Percentiles rank a stretch among this genome's conserved stretches.
Conservation (phyloP, 2,113 vertebrate genomes). For the Ciconia boyciana region DNA sequence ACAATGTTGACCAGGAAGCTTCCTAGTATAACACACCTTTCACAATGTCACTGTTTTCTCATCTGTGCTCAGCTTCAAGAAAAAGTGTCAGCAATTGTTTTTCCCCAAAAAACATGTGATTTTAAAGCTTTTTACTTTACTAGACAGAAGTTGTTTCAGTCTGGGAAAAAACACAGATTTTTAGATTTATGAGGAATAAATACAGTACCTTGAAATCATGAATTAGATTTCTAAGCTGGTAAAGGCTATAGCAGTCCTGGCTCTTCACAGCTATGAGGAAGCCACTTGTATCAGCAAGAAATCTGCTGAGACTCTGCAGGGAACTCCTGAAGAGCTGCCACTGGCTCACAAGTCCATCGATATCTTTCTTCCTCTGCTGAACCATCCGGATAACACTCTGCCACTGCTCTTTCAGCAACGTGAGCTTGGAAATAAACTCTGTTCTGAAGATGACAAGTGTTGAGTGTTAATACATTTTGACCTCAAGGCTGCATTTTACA, state of each 20-base stretch:
- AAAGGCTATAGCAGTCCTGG: constrained; percentile 72
- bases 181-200: neutral
- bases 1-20: neutral
- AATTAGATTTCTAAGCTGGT: constrained; percentile 72
- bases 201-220: constrained; percentile 80
- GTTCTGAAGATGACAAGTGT: constrained; percentile 70
- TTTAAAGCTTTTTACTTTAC: neutral
- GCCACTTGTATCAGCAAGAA: constrained; percentile 69
- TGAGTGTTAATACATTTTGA: neutral
- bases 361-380: constrained; percentile 76
- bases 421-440: constrained; percentile 84
- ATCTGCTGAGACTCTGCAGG: constrained; percentile 71
- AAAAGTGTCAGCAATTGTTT: neutral
- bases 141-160: neutral
- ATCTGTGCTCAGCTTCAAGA: neutral
- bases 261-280: constrained; percentile 72
- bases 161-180: neutral
- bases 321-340: constrained; percentile 82
- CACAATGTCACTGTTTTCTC: neutral
- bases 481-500: neutral
- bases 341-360: constrained; percentile 73
- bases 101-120: neutral
- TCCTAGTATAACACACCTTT: neutral
- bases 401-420: constrained; percentile 83
- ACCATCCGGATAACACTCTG: constrained; percentile 72